Evolutionary conservation across 2,113 vertebrate genomes (phyloP).

Genomic region (Mustela lutreola): DNA sequence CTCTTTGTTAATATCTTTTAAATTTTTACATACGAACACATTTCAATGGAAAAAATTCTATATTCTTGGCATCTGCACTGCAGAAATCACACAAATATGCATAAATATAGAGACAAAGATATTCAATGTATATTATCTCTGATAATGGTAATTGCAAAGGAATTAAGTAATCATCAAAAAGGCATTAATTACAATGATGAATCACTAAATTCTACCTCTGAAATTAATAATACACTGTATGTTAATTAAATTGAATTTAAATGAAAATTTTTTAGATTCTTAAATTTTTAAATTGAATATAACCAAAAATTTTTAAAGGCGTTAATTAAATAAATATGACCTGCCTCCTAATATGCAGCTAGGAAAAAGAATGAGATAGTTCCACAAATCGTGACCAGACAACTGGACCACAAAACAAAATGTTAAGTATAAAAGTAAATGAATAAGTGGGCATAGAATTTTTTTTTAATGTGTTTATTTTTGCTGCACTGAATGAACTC

Average conservation of each 20-base stretch:
- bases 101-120: background rate
- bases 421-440: background rate
- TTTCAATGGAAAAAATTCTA: background rate
- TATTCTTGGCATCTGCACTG: background rate
- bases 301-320: no score
- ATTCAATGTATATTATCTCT: background rate
- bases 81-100: constrained; percentile 13
- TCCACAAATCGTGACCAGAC: background rate
- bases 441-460: background rate
- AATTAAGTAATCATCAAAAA: background rate
- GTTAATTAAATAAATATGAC: background rate
- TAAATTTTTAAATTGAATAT: no score
- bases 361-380: background rate
- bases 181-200: no score
- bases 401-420: background rate
- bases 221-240: no score
- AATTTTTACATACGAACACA: background rate
- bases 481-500: background rate
- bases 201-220: no score
- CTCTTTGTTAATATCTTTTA: background rate
- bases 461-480: background rate
- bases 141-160: background rate
- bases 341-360: background rate
- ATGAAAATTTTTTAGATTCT: no score
- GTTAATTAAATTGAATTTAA: no score